Percentiles rank a stretch among this genome's conserved stretches.
Conservation (phyloP, 2,113 vertebrate species). For the Galeopterus variegatus region DNA sequence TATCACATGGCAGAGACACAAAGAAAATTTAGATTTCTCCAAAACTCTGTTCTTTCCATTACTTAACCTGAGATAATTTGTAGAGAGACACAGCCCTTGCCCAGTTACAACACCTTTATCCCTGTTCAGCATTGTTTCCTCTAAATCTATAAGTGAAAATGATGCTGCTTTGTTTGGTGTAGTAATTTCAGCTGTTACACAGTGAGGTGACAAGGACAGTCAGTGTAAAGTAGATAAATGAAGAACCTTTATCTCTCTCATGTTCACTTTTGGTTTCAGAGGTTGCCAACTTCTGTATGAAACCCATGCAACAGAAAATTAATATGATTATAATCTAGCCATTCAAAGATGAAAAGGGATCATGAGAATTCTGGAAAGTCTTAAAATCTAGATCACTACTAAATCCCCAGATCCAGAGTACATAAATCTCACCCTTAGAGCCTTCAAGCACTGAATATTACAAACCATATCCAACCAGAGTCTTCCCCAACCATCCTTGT, state of each 20-base stretch:
- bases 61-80: neutral
- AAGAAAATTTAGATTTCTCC: neutral
- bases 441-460: neutral
- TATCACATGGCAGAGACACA: neutral
- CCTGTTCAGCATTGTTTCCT: neutral
- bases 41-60: neutral
- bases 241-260: neutral
- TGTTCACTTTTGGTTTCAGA: neutral
- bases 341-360: neutral
- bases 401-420: neutral
- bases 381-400: neutral
- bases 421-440: neutral
- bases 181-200: neutral
- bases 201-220: accelerated
- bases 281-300: neutral
- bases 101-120: neutral
- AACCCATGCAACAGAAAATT: neutral
- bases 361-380: neutral
- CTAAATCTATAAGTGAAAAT: neutral
- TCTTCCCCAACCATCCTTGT: neutral
- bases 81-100: neutral
- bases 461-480: neutral
- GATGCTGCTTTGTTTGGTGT: neutral
- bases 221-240: neutral
- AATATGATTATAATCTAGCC: neutral